Evolutionary conservation across 1,140 invertebrate species (phyloP), one percentile per base, ranked within the genome.

Genomic region (Camponotus vicinus): DNA sequence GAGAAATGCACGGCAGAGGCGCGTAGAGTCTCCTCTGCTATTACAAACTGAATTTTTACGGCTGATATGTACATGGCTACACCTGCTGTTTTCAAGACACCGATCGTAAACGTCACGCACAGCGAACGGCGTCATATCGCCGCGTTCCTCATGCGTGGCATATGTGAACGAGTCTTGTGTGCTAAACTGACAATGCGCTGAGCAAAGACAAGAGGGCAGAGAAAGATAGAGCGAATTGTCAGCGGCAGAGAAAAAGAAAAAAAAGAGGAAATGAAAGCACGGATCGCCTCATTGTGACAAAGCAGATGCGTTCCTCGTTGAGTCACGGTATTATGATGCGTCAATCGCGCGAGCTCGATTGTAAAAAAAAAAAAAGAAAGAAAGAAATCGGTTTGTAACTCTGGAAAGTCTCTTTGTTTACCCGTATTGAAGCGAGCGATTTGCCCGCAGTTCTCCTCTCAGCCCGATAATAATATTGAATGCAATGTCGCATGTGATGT

Each of bases 41-140:
- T 15, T 52, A 66, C 76, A 69, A 82, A 61, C 82, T 27, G 86
- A 90, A 90, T 90, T 90, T 91, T 91, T 90, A 88, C 69, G 86
- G 85, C 82, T 78, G 73, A 79, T 84, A 82, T 84, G 86, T 91
- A 86, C 88, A 69, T 85, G 88, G 84, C 82, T 88, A 84, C 89
- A 88, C 89, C 89, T 90, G 89, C 89, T 86, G 80, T 59, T 88
- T 79, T 78, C 88, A 63, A 69, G 27, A 55, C 83, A 80, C 83
- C 45, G 77, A 90, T 90, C 89, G 80, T 87, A 69, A 90, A 88
- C 88, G 86, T 90, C 89, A 90, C 82, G 89, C 89, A 90, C 77
- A 21, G 80, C 71, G 86, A 18, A 71, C 66, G 86, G 66, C 67
- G 45, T 90, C 82, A 86, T 87, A 90, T 90, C 86, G 86, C 77